These are phyloP conservation scores for Drosophila pseudotalamancana DNA, from an alignment of 2,888 invertebrate genomes.

Conservation along the genomic window DNA sequence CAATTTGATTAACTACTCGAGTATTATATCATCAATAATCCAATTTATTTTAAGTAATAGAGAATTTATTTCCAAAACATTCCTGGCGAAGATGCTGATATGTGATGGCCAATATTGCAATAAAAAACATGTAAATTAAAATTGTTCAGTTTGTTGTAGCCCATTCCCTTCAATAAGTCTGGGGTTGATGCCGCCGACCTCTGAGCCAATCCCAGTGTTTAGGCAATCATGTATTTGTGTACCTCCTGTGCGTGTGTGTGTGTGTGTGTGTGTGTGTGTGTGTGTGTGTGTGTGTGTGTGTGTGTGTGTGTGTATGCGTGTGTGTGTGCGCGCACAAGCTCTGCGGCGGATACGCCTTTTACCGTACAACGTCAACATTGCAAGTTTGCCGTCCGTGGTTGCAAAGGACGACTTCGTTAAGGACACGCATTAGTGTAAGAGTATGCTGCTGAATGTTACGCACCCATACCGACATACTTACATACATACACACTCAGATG, in stretches of 20 bases:
- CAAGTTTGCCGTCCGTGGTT: constrained; percentile 38
- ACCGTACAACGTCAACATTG: constrained; percentile 16
- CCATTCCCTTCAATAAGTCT: constrained; percentile 14
- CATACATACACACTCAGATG: neutral
- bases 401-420: constrained; percentile 29
- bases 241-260: too few species aligned
- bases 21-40: too few species aligned
- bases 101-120: constrained; percentile 3
- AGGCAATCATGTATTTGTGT: constrained; percentile 41
- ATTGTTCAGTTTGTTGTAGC: constrained; percentile 28
- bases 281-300: constrained; percentile 34
- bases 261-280: constrained; percentile 26
- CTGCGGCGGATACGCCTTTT: constrained; percentile 45
- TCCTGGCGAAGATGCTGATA: too few species aligned
- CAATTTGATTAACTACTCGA: too few species aligned
- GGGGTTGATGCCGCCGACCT: constrained; percentile 53
- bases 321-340: constrained; percentile 40
- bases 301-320: constrained; percentile 20
- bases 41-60: too few species aligned
- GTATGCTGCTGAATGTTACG: constrained; percentile 26
- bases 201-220: constrained; percentile 65
- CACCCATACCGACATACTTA: neutral
- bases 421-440: constrained; percentile 18
- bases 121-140: constrained; percentile 5
- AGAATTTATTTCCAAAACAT: too few species aligned